Percentiles rank a stretch among this genome's conserved stretches.
Evolutionary conservation across 2,888 invertebrate genomes (phyloP).

Genomic region (Callyntrura guangdongensis): DNA sequence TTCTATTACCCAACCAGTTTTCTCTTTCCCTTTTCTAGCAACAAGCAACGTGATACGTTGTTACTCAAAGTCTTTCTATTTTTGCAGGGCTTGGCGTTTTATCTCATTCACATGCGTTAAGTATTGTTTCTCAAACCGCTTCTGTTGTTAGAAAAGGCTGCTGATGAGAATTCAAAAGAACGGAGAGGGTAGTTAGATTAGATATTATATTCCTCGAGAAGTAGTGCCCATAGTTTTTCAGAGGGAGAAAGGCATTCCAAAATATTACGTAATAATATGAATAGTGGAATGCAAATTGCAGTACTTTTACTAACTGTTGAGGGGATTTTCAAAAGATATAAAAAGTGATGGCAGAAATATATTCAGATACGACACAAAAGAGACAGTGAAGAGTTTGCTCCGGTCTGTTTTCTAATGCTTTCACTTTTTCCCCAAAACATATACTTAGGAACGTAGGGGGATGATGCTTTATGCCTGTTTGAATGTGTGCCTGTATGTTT

Average conservation of each 20-base stretch:
- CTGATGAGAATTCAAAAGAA: not conserved
- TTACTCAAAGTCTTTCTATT: too few relatives aligned
- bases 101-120: conserved; percentile 9
- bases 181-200: not conserved
- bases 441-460: not conserved
- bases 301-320: conserved; percentile 58
- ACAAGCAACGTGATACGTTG: not conserved
- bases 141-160: conserved; percentile 29
- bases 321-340: conserved; percentile 41
- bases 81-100: not conserved
- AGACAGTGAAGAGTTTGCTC: not conserved
- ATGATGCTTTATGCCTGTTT: not conserved
- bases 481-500: not conserved
- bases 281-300: conserved; percentile 64
- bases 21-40: not conserved
- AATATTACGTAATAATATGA: conserved; percentile 55
- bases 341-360: conserved; percentile 37
- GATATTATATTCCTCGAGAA: not conserved
- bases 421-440: not conserved
- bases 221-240: not conserved
- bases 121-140: not conserved
- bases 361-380: not conserved
- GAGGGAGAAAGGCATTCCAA: not conserved
- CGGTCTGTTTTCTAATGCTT: conserved; percentile 1
- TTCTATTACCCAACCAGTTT: conserved; percentile 5